A percentile compares a stretch with the other conserved stretches of the same genome.
Conservation (phyloP, 2,888 invertebrate genomes). For the Leucania comma region DNA sequence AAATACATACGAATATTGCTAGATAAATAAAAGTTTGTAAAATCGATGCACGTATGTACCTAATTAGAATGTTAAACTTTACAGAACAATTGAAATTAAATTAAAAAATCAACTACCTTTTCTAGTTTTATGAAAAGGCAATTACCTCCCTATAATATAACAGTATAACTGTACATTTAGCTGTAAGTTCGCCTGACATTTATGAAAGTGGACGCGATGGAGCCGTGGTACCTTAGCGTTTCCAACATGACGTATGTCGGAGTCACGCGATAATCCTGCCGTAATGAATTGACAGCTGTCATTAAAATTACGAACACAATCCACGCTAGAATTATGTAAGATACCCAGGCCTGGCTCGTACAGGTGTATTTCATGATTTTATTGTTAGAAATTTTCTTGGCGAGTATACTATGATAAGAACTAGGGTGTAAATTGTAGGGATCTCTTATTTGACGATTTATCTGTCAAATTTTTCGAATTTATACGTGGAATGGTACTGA, state of each 20-base stretch:
- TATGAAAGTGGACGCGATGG: conserved; percentile 51
- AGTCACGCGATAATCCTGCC: conserved; percentile 66
- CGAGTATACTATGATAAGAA: not conserved
- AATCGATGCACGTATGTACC: not conserved
- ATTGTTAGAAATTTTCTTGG: conserved; percentile 22
- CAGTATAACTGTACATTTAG: conserved; percentile 28
- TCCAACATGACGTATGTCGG: conserved; percentile 56
- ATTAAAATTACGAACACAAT: conserved; percentile 65
- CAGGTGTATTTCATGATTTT: conserved; percentile 17
- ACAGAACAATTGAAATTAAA: not conserved
- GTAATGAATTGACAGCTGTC: conserved; percentile 70
- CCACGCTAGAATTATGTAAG: conserved; percentile 52
- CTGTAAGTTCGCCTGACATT: conserved; percentile 47
- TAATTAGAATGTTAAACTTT: not conserved
- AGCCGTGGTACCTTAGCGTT: conserved; percentile 49
- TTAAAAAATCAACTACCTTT: not conserved
- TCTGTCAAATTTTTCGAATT: no score
- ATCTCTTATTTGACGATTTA: not conserved
- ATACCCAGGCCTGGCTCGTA: conserved; percentile 1
- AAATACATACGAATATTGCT: no score
- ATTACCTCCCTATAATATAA: conserved; percentile 6
- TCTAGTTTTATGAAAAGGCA: conserved; percentile 4
- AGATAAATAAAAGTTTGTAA: not conserved
- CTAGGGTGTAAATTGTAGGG: not conserved
- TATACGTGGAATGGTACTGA: no score